A percentile compares a stretch with the other conserved stretches of the same genome.
Evolutionary conservation across 2,797 vertebrate genomes (phyloP).

Genomic region (Pangasius mekongensis): DNA sequence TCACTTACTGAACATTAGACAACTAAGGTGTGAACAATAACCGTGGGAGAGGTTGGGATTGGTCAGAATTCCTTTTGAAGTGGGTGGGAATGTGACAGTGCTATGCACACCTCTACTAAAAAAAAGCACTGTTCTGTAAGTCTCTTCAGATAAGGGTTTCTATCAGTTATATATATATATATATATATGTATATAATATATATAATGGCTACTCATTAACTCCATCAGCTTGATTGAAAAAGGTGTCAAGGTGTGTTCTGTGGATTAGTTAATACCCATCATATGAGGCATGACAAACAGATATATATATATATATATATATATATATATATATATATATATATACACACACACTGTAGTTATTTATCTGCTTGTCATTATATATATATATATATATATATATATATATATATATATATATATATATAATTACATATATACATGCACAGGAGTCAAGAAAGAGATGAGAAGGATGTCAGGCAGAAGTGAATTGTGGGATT

Average conservation of each 20-base stretch:
- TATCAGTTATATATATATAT: no score
- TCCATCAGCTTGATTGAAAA: not conserved
- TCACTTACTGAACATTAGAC: not conserved
- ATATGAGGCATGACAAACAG: not conserved
- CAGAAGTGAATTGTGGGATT: constrained; percentile 21
- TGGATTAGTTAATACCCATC: not conserved
- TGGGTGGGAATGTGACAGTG: not conserved
- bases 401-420: not conserved
- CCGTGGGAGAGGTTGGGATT: not conserved
- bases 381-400: no score
- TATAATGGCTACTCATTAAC: no score
- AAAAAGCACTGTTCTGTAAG: not conserved
- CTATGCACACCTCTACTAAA: not conserved
- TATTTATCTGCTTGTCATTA: no score
- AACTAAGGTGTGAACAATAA: not conserved
- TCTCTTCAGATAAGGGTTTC: not conserved
- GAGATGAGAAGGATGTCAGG: not conserved
- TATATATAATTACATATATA: no score
- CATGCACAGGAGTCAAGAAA: not conserved
- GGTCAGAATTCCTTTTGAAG: not conserved
- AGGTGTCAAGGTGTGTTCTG: not conserved
- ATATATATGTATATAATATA: no score
- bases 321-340: no score
- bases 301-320: not conserved
- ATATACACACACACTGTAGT: no score